phyloP scores from a whole-genome alignment of 2,797 vertebrate species.

The Cossypha niveicapilla region DNA sequence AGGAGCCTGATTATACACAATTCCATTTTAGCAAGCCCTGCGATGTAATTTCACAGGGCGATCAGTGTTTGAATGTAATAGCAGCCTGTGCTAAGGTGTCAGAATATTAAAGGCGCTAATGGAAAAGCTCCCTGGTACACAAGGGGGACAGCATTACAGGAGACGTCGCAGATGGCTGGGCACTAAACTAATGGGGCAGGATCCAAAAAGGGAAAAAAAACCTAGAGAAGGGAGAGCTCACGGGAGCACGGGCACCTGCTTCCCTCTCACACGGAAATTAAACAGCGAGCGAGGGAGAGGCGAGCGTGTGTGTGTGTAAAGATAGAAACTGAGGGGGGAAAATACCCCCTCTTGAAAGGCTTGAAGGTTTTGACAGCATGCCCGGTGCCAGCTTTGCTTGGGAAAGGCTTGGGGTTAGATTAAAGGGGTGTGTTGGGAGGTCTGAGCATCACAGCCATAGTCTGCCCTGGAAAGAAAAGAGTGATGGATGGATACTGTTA shows the following conservation, averaged over 20 bases:
- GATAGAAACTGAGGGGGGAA: slow-evolving; percentile 20
- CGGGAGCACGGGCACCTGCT: slow-evolving; percentile 79
- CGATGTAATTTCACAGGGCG: slow-evolving; percentile 89
- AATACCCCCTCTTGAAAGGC: not conserved
- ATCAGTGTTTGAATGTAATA: slow-evolving; percentile 90
- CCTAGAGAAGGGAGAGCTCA: slow-evolving; percentile 76
- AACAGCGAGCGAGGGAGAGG: slow-evolving; percentile 45
- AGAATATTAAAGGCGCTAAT: slow-evolving; percentile 92
- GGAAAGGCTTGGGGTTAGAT: not conserved
- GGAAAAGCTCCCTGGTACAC: slow-evolving; percentile 89
- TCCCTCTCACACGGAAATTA: slow-evolving; percentile 76
- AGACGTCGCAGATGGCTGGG: slow-evolving; percentile 95
- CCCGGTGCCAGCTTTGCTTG: not conserved
- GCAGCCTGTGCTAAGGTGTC: slow-evolving; percentile 87
- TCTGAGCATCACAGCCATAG: not conserved
- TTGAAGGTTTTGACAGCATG: not conserved
- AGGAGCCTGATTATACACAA: slow-evolving; percentile 88
- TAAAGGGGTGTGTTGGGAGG: rapidly evolving
- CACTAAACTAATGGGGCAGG: slow-evolving; percentile 97
- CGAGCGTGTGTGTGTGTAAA: slow-evolving; percentile 14
- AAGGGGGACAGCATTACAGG: slow-evolving; percentile 87
- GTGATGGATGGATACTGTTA: not conserved
- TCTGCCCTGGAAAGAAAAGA: not conserved
- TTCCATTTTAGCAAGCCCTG: slow-evolving; percentile 82
- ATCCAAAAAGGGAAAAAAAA: slow-evolving; percentile 79